Percentiles rank a stretch among this genome's conserved stretches.
Conservation (phyloP, 2,888 invertebrate species). For the Clunio marinus region DNA sequence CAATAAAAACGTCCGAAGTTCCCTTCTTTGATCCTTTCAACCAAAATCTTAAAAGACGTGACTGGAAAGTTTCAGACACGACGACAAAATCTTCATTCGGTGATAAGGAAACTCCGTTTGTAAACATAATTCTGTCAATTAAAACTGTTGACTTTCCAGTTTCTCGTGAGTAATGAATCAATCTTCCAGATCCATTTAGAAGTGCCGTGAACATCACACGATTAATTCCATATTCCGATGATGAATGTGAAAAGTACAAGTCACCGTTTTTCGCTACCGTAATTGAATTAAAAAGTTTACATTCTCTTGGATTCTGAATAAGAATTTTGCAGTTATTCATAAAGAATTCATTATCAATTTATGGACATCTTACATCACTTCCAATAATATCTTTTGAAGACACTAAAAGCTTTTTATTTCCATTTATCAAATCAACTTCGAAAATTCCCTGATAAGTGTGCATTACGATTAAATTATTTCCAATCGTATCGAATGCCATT, state of each 20-base stretch:
- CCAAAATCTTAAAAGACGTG: conserved; percentile 70
- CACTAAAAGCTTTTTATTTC: conserved; percentile 63
- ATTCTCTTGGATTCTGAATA: conserved; percentile 48
- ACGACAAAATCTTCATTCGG: conserved; percentile 77
- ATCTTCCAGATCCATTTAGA: conserved; percentile 76
- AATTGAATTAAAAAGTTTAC: conserved; percentile 70
- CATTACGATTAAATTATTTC: conserved; percentile 60
- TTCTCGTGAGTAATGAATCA: conserved; percentile 73
- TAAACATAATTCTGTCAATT: conserved; percentile 70
- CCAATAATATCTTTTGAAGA: conserved; percentile 64
- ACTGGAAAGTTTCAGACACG: conserved; percentile 65
- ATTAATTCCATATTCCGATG: conserved; percentile 65
- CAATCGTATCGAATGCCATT: conserved; percentile 69
- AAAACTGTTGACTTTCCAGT: conserved; percentile 74
- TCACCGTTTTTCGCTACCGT: conserved; percentile 74
- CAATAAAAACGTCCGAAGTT: conserved; percentile 71
- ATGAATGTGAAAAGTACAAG: conserved; percentile 86
- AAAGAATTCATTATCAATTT: conserved; percentile 40
- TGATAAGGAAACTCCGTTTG: conserved; percentile 83
- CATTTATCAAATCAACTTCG: conserved; percentile 71
- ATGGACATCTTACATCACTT: conserved; percentile 50
- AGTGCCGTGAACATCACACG: conserved; percentile 65
- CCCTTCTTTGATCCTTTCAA: conserved; percentile 78
- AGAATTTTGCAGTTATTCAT: neutral
- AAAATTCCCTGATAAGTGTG: conserved; percentile 90